Conservation (phyloP, 2,113 vertebrate species). For the Pelodiscus sinensis region DNA sequence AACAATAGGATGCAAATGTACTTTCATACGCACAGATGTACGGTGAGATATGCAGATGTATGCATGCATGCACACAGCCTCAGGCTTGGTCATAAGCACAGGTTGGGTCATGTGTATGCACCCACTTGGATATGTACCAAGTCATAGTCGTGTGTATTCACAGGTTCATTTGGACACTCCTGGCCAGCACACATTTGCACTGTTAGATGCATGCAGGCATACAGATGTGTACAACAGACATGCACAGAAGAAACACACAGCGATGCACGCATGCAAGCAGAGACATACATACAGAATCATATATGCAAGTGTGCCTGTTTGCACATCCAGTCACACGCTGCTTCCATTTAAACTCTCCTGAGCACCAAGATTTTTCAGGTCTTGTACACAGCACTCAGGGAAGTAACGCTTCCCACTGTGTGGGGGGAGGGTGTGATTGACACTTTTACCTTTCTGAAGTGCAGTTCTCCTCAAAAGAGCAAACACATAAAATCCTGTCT, state of each 20-base stretch:
- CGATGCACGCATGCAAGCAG: neutral
- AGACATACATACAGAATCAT: neutral
- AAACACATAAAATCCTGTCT: neutral
- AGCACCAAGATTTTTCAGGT: neutral
- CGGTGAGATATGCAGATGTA: neutral
- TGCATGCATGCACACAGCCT: neutral
- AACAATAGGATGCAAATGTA: neutral
- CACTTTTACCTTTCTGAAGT: neutral
- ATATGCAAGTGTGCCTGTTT: neutral
- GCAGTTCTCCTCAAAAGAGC: neutral
- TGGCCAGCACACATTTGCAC: neutral
- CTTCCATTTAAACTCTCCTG: neutral
- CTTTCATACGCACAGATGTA: neutral
- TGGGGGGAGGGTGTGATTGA: neutral
- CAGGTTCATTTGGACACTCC: neutral
- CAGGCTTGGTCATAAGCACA: neutral
- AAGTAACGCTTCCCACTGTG: neutral
- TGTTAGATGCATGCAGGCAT: neutral
- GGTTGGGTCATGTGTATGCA: neutral
- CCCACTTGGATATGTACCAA: neutral
- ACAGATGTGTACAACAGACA: neutral
- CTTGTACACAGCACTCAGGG: neutral
- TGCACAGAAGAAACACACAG: neutral
- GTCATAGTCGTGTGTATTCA: neutral
- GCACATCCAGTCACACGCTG: neutral